A percentile compares a stretch with the other conserved stretches of the same genome.
These are phyloP conservation scores for Imbricaverruca yamaguchii DNA, from an alignment of 2,888 invertebrate genomes.

Conservation along the genomic window DNA sequence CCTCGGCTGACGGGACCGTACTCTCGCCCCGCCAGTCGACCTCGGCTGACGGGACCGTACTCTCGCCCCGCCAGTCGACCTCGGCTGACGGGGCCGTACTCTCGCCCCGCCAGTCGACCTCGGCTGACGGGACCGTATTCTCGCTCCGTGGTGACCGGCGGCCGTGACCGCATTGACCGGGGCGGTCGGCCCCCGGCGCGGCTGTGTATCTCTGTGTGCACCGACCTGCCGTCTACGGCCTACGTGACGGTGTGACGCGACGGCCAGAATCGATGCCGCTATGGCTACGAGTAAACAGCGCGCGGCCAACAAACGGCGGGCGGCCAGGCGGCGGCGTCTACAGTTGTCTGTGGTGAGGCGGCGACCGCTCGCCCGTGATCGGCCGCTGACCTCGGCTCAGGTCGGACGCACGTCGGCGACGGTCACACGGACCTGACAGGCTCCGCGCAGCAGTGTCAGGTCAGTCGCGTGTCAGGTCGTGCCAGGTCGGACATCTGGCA, in stretches of 20 bases:
- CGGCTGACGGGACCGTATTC: too few relatives aligned
- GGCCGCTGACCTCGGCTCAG: background rate
- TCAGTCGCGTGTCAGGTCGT: too few relatives aligned
- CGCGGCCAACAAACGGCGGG: background rate
- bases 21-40: too few relatives aligned
- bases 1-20: too few relatives aligned
- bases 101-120: too few relatives aligned
- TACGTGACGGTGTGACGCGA: background rate
- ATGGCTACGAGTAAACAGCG: background rate
- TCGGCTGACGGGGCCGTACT: too few relatives aligned
- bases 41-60: too few relatives aligned
- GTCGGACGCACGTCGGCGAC: background rate
- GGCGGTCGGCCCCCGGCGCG: too few relatives aligned
- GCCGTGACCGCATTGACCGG: too few relatives aligned
- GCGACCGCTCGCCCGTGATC: background rate
- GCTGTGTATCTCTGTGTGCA: background rate
- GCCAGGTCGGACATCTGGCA: too few relatives aligned
- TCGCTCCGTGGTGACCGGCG: too few relatives aligned
- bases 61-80: too few relatives aligned
- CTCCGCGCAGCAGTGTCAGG: background rate
- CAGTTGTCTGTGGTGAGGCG: background rate
- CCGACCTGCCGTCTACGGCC: background rate
- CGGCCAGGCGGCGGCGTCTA: background rate
- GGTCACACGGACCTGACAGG: background rate
- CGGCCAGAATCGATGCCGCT: background rate